phyloP scores from a whole-genome alignment of 2,888 invertebrate species.

The Mesoligia furuncula region DNA sequence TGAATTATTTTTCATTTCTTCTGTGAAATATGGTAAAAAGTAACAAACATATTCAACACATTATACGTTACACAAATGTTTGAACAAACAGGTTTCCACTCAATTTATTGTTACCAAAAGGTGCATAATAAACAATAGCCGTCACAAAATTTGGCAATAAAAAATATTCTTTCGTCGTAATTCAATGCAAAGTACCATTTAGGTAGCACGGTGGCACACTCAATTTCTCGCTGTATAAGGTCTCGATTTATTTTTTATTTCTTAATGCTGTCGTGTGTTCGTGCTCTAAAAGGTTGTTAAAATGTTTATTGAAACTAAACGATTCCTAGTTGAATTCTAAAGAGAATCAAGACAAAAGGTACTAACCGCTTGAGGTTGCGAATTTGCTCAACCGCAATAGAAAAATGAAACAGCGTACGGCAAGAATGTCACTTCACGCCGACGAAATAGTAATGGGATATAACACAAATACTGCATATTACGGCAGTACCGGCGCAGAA shows the following conservation, averaged over 20 bases:
- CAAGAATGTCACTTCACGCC: constrained; percentile 22
- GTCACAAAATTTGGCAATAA: constrained; percentile 59
- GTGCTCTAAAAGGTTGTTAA: constrained; percentile 22
- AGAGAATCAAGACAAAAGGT: constrained; percentile 8
- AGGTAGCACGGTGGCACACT: constrained; percentile 37
- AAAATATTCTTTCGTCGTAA: constrained; percentile 55
- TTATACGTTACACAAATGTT: constrained; percentile 7
- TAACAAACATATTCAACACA: background rate
- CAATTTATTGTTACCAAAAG: constrained; percentile 49
- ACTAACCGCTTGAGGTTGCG: constrained; percentile 38
- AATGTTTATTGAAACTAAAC: constrained; percentile 12
- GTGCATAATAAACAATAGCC: constrained; percentile 58
- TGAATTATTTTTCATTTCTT: too few relatives aligned
- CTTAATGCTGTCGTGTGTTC: constrained; percentile 30
- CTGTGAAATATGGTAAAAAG: too few relatives aligned
- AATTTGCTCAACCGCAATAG: constrained; percentile 16
- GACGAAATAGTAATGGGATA: constrained; percentile 30
- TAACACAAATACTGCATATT: constrained; percentile 39
- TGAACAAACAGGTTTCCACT: constrained; percentile 44
- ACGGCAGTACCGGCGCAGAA: constrained; percentile 32
- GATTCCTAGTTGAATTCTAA: constrained; percentile 22
- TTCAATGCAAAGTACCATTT: constrained; percentile 62
- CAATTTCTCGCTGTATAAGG: constrained; percentile 40
- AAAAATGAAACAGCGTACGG: constrained; percentile 49
- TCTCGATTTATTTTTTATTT: constrained; percentile 43